Evolutionary conservation across 1,140 invertebrate species (phyloP), one percentile per base, ranked within the genome.

Genomic region (Procambarus clarkii): DNA sequence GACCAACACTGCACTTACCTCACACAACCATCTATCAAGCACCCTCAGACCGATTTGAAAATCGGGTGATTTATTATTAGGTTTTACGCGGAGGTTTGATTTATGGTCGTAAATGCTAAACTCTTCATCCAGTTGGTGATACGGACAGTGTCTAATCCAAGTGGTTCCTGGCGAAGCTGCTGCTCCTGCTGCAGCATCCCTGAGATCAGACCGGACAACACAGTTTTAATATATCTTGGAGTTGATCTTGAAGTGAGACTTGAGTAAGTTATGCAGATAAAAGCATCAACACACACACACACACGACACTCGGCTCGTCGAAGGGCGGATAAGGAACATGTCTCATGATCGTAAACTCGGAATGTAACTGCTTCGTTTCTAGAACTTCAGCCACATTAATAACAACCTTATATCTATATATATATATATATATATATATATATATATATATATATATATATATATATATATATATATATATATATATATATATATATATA

Each of bases 11-110:
- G 13, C n/a, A 69, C 24, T 83, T 83, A 83, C 2, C 9, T n/a
- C 58, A 9, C 81, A 21, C 58, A 34, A 69, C 69, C 60, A 83
- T 83, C 45, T 46, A 83, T 83, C 81, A 83, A 48, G 45, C 58
- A 44, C 58, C 81, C 34, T n/a, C 81, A 69, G 24, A 69, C 81
- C 81, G 44, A 83, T 83, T 69, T 69, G 13, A 45, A 69, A 69
- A 64, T 0, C 18, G 2, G 45, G 60, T 83, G 81, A 83, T 83
- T 83, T 64, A 69, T 83, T 7, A 79, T 46, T 79, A 50, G 45
- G 45, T 21, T 79, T 46, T 79, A 15, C 58, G 60, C 45, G 58
- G 34, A 69, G 34, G 45, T 45, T 69, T 83, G 81, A 83, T 34
- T 64, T 83, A 83, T 83, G 81, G n/a, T 46, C 5, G 46, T 15